phyloP scores from a whole-genome alignment of 1,140 invertebrate species.

The Triops cancriformis region DNA sequence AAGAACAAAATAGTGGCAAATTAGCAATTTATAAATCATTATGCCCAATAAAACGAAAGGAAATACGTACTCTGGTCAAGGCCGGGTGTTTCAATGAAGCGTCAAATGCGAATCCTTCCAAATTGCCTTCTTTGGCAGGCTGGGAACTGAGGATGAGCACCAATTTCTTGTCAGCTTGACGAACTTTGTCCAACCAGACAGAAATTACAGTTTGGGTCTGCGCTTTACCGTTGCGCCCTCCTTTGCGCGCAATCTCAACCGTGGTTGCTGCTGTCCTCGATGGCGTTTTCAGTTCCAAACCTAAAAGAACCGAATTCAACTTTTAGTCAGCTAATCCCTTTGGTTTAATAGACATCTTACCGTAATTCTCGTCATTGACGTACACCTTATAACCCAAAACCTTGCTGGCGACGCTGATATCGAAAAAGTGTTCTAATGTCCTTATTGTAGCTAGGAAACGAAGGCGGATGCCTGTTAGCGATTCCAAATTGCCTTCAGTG shows the following conservation, averaged over 20 bases:
- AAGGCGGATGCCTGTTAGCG: neutral
- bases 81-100: constrained; percentile 24
- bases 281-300: constrained; percentile 26
- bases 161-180: constrained; percentile 52
- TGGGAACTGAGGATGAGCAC: neutral
- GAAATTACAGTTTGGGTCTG: neutral
- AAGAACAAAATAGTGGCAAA: neutral
- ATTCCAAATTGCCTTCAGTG: neutral
- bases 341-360: neutral
- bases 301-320: neutral
- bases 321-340: too few species aligned
- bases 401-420: neutral
- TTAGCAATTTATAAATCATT: too few species aligned
- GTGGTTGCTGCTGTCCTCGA: constrained; percentile 17
- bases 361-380: constrained; percentile 16
- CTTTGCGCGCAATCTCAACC: neutral
- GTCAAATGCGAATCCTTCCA: constrained; percentile 19
- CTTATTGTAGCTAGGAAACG: neutral
- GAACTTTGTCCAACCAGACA: constrained; percentile 61
- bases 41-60: neutral
- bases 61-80: neutral
- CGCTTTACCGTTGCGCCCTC: neutral
- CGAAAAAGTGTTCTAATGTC: neutral
- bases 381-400: constrained; percentile 20
- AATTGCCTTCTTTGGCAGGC: constrained; percentile 20